phyloP scores from a whole-genome alignment of 2,797 vertebrate genomes.

The Acrossocheilus wenchowensis region DNA sequence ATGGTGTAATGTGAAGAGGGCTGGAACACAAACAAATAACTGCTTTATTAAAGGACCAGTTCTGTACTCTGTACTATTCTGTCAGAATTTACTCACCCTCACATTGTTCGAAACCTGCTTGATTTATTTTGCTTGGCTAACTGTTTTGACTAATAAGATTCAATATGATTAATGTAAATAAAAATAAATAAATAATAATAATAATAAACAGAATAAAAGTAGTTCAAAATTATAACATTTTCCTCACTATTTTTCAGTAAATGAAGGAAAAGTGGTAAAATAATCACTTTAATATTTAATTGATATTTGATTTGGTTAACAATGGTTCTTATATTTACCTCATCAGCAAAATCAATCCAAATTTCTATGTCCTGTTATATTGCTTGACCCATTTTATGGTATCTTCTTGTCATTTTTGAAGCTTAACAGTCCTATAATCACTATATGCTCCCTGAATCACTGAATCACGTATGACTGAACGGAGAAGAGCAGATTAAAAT shows the following conservation, averaged over 20 bases:
- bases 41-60: slow-evolving; percentile 3
- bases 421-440: not conserved
- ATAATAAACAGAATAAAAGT: not conserved
- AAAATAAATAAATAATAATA: too few species aligned
- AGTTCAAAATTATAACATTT: not conserved
- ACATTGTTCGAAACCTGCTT: not conserved
- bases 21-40: slow-evolving; percentile 2
- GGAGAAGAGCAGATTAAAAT: too few species aligned
- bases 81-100: not conserved
- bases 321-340: not conserved
- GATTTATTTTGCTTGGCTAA: not conserved
- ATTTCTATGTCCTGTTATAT: not conserved
- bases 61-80: not conserved
- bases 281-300: not conserved
- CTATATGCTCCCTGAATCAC: not conserved
- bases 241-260: not conserved
- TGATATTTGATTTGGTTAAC: not conserved
- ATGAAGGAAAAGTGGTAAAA: not conserved
- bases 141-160: not conserved
- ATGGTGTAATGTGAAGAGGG: slow-evolving; percentile 2
- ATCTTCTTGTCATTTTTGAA: not conserved
- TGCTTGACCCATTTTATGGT: not conserved
- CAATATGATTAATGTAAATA: not conserved
- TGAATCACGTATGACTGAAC: too few species aligned
- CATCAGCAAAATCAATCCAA: not conserved